Conservation (phyloP, 2,113 vertebrate species). For the Varanus salvator region DNA sequence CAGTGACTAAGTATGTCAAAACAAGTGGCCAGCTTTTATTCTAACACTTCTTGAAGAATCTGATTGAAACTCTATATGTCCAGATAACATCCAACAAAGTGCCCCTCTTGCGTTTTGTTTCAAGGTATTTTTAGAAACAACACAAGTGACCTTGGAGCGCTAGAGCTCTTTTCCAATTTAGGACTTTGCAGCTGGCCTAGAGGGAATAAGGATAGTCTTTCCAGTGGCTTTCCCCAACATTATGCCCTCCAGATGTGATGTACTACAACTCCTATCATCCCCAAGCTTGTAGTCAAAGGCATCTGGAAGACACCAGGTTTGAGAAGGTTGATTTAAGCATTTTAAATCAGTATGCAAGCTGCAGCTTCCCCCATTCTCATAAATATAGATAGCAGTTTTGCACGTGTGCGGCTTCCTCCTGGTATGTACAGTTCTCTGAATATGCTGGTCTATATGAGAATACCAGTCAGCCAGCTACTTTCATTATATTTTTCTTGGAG, state of each 20-base stretch:
- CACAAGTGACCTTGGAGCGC: constrained; percentile 86
- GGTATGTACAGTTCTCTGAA: constrained; percentile 16
- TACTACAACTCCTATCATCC: too few species aligned
- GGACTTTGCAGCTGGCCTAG: constrained; percentile 83
- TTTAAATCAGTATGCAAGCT: constrained; percentile 26
- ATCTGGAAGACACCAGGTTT: too few species aligned
- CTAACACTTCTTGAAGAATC: constrained; percentile 88
- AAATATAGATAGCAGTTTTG: constrained; percentile 16
- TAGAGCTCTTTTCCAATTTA: constrained; percentile 88
- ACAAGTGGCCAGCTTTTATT: constrained; percentile 79
- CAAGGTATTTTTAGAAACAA: constrained; percentile 92
- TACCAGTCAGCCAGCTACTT: constrained; percentile 58
- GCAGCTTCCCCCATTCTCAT: background rate
- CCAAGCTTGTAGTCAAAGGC: too few species aligned
- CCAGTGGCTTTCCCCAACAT: too few species aligned
- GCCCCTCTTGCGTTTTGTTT: constrained; percentile 84
- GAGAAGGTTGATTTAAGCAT: constrained; percentile 35
- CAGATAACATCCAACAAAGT: constrained; percentile 93
- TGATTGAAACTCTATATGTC: constrained; percentile 89
- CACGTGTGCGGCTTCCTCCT: constrained; percentile 28
- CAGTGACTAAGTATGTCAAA: constrained; percentile 69
- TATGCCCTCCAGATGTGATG: too few species aligned
- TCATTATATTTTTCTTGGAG: constrained; percentile 45
- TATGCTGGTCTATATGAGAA: constrained; percentile 27
- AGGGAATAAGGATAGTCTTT: constrained; percentile 69